phyloP scores from a whole-genome alignment of 2,113 vertebrate species.

The Xiphophorus maculatus region DNA sequence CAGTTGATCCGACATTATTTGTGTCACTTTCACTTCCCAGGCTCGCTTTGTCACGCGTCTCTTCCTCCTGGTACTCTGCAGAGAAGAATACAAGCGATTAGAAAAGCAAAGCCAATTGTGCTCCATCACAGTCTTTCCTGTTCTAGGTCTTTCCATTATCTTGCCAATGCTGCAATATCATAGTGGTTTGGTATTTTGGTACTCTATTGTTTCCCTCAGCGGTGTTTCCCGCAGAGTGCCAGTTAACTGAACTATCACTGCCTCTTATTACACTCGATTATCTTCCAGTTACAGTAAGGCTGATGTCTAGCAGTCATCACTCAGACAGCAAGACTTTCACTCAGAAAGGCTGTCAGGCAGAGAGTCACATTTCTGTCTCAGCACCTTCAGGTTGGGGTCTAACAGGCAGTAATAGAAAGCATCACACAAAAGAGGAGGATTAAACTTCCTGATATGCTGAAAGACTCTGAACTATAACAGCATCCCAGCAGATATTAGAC shows the following conservation, averaged over 20 bases:
- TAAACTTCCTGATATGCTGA: neutral
- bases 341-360: slow-evolving; percentile 7
- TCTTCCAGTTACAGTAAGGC: slow-evolving; percentile 23
- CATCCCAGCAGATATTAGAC: too few species aligned
- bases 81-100: neutral
- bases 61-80: slow-evolving; percentile 1
- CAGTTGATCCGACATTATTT: slow-evolving; percentile 16
- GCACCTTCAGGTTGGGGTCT: slow-evolving; percentile 2
- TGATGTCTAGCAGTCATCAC: slow-evolving; percentile 34
- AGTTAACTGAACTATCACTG: slow-evolving; percentile 24
- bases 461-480: too few species aligned
- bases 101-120: neutral
- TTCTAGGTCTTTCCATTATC: neutral
- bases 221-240: slow-evolving; percentile 25
- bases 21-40: slow-evolving; percentile 9
- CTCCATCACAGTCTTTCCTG: neutral
- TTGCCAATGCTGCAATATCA: neutral
- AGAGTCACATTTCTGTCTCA: neutral
- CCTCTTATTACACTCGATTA: slow-evolving; percentile 36
- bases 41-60: slow-evolving; percentile 10
- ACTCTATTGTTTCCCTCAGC: slow-evolving; percentile 13
- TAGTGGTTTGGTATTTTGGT: neutral
- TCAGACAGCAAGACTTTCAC: slow-evolving; percentile 32
- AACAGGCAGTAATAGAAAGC: neutral
- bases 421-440: neutral